phyloP scores from a whole-genome alignment of 2,113 vertebrate species.

The Opisthocomus hoazin region DNA sequence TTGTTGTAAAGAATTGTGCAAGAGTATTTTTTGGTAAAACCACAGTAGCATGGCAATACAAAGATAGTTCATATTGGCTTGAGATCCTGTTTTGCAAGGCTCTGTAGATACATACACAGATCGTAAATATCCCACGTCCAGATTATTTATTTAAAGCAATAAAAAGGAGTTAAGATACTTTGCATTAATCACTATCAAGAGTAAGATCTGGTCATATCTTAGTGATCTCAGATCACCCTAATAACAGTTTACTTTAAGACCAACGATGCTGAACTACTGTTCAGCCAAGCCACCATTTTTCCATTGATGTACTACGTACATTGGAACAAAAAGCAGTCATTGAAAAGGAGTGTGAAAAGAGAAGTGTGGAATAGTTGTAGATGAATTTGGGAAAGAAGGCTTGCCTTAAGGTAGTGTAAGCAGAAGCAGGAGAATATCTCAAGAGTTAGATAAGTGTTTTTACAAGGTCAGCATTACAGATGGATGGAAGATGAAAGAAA shows the following conservation, averaged over 20 bases:
- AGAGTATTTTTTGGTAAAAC: not conserved
- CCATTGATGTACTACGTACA: not conserved
- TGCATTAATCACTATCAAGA: not conserved
- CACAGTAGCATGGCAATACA: not conserved
- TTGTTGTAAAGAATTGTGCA: not conserved
- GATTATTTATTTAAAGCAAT: not conserved
- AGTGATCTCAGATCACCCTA: not conserved
- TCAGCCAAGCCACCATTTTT: not conserved
- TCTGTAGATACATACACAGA: not conserved
- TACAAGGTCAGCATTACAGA: not conserved
- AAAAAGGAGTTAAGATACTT: not conserved
- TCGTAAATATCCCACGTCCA: not conserved
- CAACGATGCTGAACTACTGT: not conserved
- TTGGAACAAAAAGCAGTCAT: not conserved
- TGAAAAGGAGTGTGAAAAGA: not conserved
- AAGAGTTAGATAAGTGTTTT: not conserved
- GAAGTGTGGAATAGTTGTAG: not conserved
- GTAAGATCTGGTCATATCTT: not conserved
- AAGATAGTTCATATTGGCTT: not conserved
- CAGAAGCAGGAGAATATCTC: not conserved
- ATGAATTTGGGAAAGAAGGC: not conserved
- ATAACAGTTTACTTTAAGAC: not conserved
- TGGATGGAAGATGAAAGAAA: not conserved
- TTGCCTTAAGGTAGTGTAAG: not conserved
- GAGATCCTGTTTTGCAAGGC: not conserved